phyloP scores from a whole-genome alignment of 2,113 vertebrate genomes.

The Erpornis zantholeuca region DNA sequence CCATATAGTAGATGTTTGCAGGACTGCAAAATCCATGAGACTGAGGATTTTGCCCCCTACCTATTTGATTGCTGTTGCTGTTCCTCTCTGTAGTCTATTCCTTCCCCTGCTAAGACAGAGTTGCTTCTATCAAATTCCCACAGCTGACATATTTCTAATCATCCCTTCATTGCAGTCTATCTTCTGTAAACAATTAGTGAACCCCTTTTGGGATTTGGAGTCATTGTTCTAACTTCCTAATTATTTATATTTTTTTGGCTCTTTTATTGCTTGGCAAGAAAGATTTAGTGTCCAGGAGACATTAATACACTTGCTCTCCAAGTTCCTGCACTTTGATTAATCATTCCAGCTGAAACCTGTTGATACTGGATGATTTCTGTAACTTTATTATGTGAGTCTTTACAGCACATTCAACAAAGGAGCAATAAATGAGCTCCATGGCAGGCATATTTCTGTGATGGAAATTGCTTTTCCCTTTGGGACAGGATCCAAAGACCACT shows the following conservation, averaged over 20 bases:
- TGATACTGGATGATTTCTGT: slow-evolving; percentile 52
- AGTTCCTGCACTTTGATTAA: slow-evolving; percentile 32
- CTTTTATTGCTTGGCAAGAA: slow-evolving; percentile 16
- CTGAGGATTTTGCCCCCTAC: neutral
- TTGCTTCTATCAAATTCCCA: slow-evolving; percentile 26
- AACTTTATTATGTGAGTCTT: neutral
- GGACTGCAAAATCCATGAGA: neutral
- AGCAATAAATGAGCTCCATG: neutral
- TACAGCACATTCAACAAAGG: slow-evolving; percentile 23
- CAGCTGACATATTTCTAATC: slow-evolving; percentile 36
- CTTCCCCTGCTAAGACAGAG: neutral
- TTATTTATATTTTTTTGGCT: slow-evolving; percentile 39
- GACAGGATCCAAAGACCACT: neutral
- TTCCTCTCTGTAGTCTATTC: neutral
- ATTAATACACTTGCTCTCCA: slow-evolving; percentile 9
- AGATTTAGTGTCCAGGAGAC: slow-evolving; percentile 56
- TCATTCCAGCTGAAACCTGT: slow-evolving; percentile 43
- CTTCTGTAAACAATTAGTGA: slow-evolving; percentile 52
- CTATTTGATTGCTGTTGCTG: neutral
- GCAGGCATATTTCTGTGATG: neutral
- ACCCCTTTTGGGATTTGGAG: neutral
- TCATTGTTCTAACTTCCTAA: slow-evolving; percentile 48
- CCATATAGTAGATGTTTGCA: neutral
- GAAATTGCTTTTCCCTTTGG: slow-evolving; percentile 17
- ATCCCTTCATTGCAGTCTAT: slow-evolving; percentile 8